A percentile compares a stretch with the other conserved stretches of the same genome.
Evolutionary conservation across 2,797 vertebrate species (phyloP).

Genomic region (Gallinago stenura): DNA sequence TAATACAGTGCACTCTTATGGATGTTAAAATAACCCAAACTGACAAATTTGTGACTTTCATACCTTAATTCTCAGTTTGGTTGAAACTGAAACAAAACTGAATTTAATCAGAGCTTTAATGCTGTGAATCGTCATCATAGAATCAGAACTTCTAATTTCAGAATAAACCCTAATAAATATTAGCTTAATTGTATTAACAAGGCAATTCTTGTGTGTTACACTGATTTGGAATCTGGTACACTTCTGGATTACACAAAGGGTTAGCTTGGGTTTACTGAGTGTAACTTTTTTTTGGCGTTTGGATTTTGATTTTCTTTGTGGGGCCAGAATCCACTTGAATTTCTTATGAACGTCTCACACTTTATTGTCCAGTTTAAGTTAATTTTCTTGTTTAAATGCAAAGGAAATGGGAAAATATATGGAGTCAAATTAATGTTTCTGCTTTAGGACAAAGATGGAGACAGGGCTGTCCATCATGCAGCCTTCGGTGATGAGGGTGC

Average conservation of each 20-base stretch:
- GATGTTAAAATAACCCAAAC: not conserved
- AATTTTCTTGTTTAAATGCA: not conserved
- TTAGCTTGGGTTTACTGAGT: not conserved
- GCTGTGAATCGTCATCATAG: not conserved
- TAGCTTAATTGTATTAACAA: not conserved
- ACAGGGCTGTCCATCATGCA: conserved; percentile 96
- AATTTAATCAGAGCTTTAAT: not conserved
- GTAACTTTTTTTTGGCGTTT: not conserved
- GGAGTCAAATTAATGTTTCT: not conserved
- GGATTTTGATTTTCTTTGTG: not conserved
- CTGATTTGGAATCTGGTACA: not conserved
- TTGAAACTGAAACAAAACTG: not conserved
- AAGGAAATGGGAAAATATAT: not conserved
- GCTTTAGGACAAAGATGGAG: conserved; percentile 95
- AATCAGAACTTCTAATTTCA: not conserved
- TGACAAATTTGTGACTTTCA: not conserved
- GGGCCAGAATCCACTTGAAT: not conserved
- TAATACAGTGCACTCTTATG: not conserved
- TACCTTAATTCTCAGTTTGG: not conserved
- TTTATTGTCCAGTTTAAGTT: not conserved
- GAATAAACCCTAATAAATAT: not conserved
- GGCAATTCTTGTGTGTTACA: not conserved
- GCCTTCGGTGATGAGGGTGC: conserved; percentile 97
- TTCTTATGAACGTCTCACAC: not conserved
- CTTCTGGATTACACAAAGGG: not conserved